Base-by-base conservation (phyloP, 2,888 invertebrate species). In the Melinaea menophilus region DNA sequence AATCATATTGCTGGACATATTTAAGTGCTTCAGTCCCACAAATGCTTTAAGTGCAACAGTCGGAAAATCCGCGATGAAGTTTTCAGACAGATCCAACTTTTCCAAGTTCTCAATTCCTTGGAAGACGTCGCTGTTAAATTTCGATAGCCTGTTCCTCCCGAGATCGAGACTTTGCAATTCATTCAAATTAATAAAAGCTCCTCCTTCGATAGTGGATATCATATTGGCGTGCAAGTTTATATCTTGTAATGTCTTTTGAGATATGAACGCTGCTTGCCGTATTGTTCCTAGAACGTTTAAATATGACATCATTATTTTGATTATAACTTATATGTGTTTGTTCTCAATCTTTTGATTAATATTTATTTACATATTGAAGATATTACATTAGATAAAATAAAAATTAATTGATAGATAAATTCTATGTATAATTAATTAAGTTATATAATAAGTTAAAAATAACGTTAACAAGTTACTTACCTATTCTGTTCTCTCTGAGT, bases 71-170 rank as follows among this genome's bases (percentile, higher is more conserved):
- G 92, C 91, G 62, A 98, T 94, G 79, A 96, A 96, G 89, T 98
- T 98, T 76, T 95, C 94, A 0, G 97, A 96, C 35, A 98, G 88
- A 80, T 97, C 96, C 70, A 98, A 87, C 72, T 94, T 94, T 73
- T 95, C 93, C 67, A 98, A 88, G 73, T 94, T 94, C 63, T 93
- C 93, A 4, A 95, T 93, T 61, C 96, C 94, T 90, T 94, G 93
- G 75, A 97, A 96, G 60, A 96, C 94, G 78, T 96, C 96, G 80
- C 96, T 96, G 82, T 97, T 96, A 76, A 97, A 93, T 73, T 94
- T 94, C 7, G 93, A 92, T 13, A 97, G 91, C 69, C 95, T 93
- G 85, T 98, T 98, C 70, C 94, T 93, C 2, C 95, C 94, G 58
- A 97, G 85, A 79, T 94, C 94, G 45, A 97, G 92, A 68, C 92